Conservation (phyloP, 2,888 invertebrate genomes). For the Drosophila trichaetosa region DNA sequence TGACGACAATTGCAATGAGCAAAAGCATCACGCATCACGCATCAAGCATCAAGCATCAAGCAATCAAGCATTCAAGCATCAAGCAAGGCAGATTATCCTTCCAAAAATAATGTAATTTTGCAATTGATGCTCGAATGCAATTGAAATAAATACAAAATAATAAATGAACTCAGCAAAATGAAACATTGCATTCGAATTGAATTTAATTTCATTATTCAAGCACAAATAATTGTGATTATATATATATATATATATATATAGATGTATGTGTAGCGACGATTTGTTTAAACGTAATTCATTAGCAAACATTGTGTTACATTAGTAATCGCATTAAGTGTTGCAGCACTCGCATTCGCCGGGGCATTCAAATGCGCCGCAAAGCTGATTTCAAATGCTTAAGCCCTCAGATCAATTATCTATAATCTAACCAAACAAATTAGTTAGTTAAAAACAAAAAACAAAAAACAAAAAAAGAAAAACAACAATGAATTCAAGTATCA, state of each 20-base stretch:
- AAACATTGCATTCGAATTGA: slow-evolving; percentile 1
- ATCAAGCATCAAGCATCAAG: no score
- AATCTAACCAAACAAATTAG: slow-evolving; percentile 26
- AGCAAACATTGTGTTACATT: background rate
- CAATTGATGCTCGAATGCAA: background rate
- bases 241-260: background rate
- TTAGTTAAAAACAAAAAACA: slow-evolving; percentile 5
- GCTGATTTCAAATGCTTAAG: background rate
- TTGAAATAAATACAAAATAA: background rate
- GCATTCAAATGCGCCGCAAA: slow-evolving; percentile 3
- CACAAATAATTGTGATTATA: background rate
- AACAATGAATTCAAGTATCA: background rate
- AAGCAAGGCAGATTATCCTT: background rate
- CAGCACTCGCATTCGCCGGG: background rate
- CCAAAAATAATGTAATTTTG: background rate
- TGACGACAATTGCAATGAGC: background rate
- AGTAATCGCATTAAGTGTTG: background rate
- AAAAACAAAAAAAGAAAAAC: background rate
- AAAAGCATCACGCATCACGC: no score
- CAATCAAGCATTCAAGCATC: no score
- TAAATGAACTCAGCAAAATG: background rate
- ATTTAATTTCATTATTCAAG: slow-evolving; percentile 23
- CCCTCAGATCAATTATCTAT: background rate
- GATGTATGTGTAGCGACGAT: background rate
- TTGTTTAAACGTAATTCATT: slow-evolving; percentile 21